Conservation (phyloP, 2,888 invertebrate genomes). For the Dasypolia templi region DNA sequence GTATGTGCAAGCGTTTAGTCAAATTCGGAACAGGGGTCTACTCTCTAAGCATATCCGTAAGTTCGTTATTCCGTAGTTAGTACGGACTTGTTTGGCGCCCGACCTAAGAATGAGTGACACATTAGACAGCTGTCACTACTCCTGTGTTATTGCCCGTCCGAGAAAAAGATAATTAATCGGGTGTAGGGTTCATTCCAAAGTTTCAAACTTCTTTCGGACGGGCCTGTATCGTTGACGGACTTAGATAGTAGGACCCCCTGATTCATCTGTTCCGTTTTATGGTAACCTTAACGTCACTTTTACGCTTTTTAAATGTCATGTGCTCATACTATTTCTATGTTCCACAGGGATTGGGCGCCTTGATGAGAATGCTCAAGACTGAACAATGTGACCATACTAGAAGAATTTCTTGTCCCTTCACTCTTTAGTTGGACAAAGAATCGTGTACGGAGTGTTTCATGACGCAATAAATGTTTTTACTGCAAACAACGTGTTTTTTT, state of each 20-base stretch:
- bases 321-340: constrained; percentile 55
- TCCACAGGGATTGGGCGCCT: constrained; percentile 69
- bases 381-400: constrained; percentile 30
- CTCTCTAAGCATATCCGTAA: too few relatives aligned
- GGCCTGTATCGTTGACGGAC: too few relatives aligned
- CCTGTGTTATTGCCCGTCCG: too few relatives aligned
- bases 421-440: constrained; percentile 19
- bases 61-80: too few relatives aligned
- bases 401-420: constrained; percentile 28
- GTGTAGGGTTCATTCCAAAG: too few relatives aligned
- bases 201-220: too few relatives aligned
- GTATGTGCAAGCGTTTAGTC: background rate
- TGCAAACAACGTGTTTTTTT: background rate
- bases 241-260: too few relatives aligned
- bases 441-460: constrained; percentile 3
- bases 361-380: constrained; percentile 63
- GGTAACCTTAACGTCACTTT: constrained; percentile 38
- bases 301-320: constrained; percentile 23
- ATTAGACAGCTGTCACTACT: too few relatives aligned
- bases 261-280: constrained; percentile 10
- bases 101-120: too few relatives aligned
- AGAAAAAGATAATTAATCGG: too few relatives aligned
- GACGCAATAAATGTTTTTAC: constrained; percentile 17
- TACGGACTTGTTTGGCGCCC: too few relatives aligned
- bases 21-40: background rate